Base-by-base conservation (phyloP, 2,888 invertebrate species). In the Peribatodes rhomboidaria region DNA sequence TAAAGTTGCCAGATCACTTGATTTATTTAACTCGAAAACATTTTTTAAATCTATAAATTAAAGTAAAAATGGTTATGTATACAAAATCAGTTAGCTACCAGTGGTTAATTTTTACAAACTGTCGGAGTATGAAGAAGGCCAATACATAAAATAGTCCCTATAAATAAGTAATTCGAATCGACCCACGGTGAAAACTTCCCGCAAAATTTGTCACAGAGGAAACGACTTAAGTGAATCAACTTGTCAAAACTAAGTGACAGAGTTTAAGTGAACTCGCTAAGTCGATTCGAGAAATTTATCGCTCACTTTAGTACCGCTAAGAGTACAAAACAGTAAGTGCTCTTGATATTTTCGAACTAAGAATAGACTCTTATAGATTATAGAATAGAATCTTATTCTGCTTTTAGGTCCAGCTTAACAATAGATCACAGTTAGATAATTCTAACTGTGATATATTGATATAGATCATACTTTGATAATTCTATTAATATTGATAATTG, bases 261-360 rank as follows among this genome's bases (percentile, higher is more conserved):
- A 65, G 61, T 59, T 67, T 52, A 61, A 65, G 61, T 39, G 60
- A 65, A 65, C 68, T 60, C 68, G 67, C 67, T 72, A 72, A 72
- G 70, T 72, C 70, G 61, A 70, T 68, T 70, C 58, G 61, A 55
- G 55, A 68, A 72, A 72, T 70, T 71, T 71, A 70, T 71, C 64
- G 67, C 59, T 65, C 63, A 54, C 63, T 63, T 72, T 63, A 65
- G 66, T 67, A 65, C 49, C 61, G 66, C 61, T 68, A 61, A 57
- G 37, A 58, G 61, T 54, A 61, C 57, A 54, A 66, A 53, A 65
- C 57, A 66, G 49, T 56, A 57, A 65, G 65, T 65, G 65, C 65
- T 53, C 50, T 44, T 20, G 42, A 27, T 49, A 50, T 59, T 50
- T 60, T 46, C 44, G 31, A 37, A 44, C 47, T 41, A 33, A 14